Percentiles rank a stretch among this genome's conserved stretches.
Conservation (phyloP, 2,888 invertebrate species). For the Nomada fabriciana region DNA sequence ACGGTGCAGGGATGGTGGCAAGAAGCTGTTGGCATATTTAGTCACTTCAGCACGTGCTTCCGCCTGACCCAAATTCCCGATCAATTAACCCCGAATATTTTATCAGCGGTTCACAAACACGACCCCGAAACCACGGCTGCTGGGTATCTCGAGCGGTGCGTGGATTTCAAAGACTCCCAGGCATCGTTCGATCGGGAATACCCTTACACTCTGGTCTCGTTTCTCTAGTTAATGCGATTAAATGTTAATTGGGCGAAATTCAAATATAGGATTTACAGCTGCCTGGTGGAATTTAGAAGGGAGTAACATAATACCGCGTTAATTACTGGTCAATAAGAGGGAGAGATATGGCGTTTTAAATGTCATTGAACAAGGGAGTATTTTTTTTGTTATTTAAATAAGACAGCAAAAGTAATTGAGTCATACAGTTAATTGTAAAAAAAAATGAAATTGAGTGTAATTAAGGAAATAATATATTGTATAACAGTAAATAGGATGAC, state of each 20-base stretch:
- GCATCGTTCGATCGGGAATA: conserved; percentile 1
- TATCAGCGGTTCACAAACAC: conserved; percentile 44
- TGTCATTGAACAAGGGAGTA: too few species aligned
- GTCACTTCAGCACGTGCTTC: conserved; percentile 54
- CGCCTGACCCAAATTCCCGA: conserved; percentile 64
- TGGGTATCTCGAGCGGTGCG: neutral
- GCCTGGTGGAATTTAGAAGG: too few species aligned
- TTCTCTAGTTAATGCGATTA: conserved; percentile 11
- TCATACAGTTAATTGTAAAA: too few species aligned
- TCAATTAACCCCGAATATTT: conserved; percentile 69
- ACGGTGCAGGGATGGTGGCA: neutral
- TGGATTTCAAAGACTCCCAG: conserved; percentile 25
- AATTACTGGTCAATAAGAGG: too few species aligned
- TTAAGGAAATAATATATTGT: too few species aligned
- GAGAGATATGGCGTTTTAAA: too few species aligned
- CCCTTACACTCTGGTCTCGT: neutral
- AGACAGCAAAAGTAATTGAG: too few species aligned
- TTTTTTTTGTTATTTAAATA: too few species aligned
- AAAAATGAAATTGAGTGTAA: neutral
- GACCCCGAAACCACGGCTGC: conserved; percentile 21
- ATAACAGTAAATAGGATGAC: neutral
- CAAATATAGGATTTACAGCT: too few species aligned
- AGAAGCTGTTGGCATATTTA: conserved; percentile 35
- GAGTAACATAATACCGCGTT: too few species aligned
- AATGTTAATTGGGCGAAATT: neutral